Evolutionary conservation across 2,888 invertebrate genomes (phyloP).

Genomic region (Hyposoter didymator): DNA sequence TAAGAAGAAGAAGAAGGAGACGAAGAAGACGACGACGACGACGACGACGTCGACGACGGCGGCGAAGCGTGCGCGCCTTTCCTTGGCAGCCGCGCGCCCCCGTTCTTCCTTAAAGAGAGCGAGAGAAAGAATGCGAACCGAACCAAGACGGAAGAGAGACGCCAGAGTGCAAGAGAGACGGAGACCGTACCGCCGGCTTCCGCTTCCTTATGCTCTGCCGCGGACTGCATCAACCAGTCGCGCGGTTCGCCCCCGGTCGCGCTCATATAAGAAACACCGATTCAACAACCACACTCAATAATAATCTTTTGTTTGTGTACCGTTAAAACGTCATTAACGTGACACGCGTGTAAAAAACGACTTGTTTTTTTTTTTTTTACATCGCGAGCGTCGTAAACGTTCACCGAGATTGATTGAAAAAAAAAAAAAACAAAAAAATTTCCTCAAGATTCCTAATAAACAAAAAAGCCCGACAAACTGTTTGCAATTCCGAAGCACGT

Average conservation of each 20-base stretch:
- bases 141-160: constrained; percentile 71
- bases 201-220: constrained; percentile 84
- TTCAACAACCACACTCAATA: constrained; percentile 38
- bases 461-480: not conserved
- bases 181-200: constrained; percentile 82
- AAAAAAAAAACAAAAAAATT: not conserved
- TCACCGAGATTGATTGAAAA: not conserved
- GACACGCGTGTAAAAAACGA: too few species aligned
- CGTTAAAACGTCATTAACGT: constrained; percentile 20
- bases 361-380: constrained; percentile 10
- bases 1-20: constrained; percentile 70
- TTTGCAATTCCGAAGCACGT: constrained; percentile 20
- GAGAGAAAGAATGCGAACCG: constrained; percentile 63
- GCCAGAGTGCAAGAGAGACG: constrained; percentile 72
- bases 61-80: constrained; percentile 84
- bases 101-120: constrained; percentile 45
- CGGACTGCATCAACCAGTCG: constrained; percentile 84
- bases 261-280: constrained; percentile 80
- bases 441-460: not conserved
- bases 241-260: constrained; percentile 83
- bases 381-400: not conserved
- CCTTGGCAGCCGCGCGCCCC: constrained; percentile 76
- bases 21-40: constrained; percentile 74
- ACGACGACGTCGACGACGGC: constrained; percentile 79
- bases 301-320: constrained; percentile 38